A percentile compares a stretch with the other conserved stretches of the same genome.
phyloP scores from a whole-genome alignment of 2,113 vertebrate species.

The Fukomys damarensis region DNA sequence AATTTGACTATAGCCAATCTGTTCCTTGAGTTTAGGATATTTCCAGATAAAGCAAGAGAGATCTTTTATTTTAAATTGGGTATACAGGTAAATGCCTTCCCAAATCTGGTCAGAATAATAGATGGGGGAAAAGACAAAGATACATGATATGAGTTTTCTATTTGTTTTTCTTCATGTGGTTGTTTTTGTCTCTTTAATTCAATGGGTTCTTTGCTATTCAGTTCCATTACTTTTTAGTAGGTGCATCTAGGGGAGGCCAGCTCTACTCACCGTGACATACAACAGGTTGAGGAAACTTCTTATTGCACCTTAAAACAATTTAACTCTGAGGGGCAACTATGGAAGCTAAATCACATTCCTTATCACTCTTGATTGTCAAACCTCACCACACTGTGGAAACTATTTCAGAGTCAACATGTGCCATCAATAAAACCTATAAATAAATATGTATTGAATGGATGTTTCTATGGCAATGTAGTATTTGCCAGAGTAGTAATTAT shows the following conservation, averaged over 20 bases:
- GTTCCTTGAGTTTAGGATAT: neutral
- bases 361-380: neutral
- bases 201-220: neutral
- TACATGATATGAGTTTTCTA: neutral
- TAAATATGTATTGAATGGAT: slow-evolving; percentile 71
- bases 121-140: neutral
- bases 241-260: too few species aligned
- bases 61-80: neutral
- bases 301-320: neutral
- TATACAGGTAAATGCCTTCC: neutral
- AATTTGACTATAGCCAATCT: neutral
- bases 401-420: neutral
- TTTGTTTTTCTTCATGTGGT: neutral
- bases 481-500: slow-evolving; percentile 81
- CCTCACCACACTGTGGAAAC: neutral
- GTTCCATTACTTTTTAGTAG: neutral
- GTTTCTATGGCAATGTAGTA: slow-evolving; percentile 85
- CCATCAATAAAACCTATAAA: slow-evolving; percentile 24
- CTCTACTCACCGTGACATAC: neutral
- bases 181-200: neutral
- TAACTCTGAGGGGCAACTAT: neutral
- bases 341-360: neutral
- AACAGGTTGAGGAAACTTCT: neutral
- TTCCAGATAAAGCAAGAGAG: neutral
- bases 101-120: neutral